These are phyloP conservation scores for Lanius ludovicianus DNA, from an alignment of 2,113 vertebrate genomes.

Conservation along the genomic window DNA sequence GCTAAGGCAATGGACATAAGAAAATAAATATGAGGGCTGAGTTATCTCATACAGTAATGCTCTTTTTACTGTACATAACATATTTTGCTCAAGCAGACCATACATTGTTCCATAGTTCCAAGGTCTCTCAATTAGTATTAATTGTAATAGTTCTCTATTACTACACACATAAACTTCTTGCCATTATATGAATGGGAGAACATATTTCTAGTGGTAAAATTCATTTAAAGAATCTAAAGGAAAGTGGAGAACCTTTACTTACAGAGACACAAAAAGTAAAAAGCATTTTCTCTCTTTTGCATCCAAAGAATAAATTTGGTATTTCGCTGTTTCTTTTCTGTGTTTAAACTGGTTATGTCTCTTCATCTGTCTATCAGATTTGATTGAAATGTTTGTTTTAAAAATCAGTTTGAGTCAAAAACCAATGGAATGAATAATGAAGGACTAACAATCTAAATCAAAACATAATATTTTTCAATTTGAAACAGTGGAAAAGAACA, in stretches of 20 bases:
- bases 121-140: not conserved
- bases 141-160: not conserved
- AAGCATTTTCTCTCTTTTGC: not conserved
- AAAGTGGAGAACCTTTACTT: slow-evolving; percentile 32
- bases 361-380: not conserved
- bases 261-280: not conserved
- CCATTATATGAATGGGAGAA: not conserved
- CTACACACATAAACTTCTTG: not conserved
- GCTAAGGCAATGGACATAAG: not conserved
- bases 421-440: not conserved
- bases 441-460: slow-evolving; percentile 46
- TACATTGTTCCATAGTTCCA: not conserved
- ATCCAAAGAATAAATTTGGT: not conserved
- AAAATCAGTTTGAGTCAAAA: slow-evolving; percentile 34
- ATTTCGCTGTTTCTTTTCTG: not conserved
- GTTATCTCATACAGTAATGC: not conserved
- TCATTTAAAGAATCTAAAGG: slow-evolving; percentile 42
- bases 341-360: slow-evolving; percentile 27
- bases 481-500: not conserved
- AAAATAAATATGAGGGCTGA: not conserved
- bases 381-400: slow-evolving; percentile 14
- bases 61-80: not conserved
- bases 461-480: slow-evolving; percentile 26
- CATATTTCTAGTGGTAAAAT: slow-evolving; percentile 43
- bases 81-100: not conserved